These are phyloP conservation scores for Copsychus sechellarum DNA, from an alignment of 2,113 vertebrate species.

Conservation along the genomic window DNA sequence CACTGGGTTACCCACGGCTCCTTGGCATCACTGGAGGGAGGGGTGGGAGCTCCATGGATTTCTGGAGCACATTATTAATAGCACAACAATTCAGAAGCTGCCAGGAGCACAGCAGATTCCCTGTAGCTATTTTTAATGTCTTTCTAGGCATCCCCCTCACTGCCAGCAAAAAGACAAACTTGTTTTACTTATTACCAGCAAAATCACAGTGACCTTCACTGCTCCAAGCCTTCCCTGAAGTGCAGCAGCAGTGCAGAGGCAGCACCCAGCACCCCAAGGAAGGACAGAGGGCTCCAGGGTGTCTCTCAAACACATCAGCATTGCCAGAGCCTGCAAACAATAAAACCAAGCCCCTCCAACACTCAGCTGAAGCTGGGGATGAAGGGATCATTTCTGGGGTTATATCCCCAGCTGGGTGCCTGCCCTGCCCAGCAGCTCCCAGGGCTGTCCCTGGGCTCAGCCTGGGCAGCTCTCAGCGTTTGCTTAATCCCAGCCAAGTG, in stretches of 20 bases:
- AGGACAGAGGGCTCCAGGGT: fast-evolving
- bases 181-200: background rate
- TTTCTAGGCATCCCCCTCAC: background rate
- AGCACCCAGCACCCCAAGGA: background rate
- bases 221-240: background rate
- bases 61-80: background rate
- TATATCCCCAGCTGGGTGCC: background rate
- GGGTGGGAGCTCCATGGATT: fast-evolving
- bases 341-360: fast-evolving
- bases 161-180: background rate
- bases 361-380: background rate
- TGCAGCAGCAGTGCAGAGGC: background rate
- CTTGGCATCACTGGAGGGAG: background rate
- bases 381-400: background rate
- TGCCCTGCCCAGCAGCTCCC: background rate
- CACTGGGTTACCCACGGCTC: fast-evolving
- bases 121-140: background rate
- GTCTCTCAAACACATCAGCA: fast-evolving
- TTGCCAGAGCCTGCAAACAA: fast-evolving
- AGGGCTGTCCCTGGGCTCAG: background rate
- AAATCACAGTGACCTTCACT: background rate
- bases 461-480: background rate
- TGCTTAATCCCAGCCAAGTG: background rate
- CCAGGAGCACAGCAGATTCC: background rate
- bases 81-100: background rate